Evolutionary conservation across 2,888 invertebrate genomes (phyloP), one percentile per base, ranked within the genome.

Genomic region (Acronicta psi): DNA sequence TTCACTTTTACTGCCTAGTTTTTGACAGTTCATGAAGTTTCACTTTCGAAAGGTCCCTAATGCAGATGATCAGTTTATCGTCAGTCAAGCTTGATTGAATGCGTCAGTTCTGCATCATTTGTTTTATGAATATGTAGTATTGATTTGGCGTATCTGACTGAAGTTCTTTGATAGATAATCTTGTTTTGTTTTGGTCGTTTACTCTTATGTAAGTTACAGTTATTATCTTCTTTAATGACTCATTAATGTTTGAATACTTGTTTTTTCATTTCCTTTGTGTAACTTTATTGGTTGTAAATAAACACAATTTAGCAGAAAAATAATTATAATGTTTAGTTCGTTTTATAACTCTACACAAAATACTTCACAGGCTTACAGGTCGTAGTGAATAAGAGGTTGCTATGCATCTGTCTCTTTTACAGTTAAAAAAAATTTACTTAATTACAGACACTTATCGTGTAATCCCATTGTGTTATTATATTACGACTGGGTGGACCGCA

Each of bases 1-100:
- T 65, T 78, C 75, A 69, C 59, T 80, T 75, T 71, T 69, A 70
- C 68, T 68, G 58, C 59, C 59, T 72, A 68, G 62, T 52, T 60
- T 78, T 65, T 66, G 74, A 63, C 67, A 75, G 67, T 55, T 74
- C 59, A 65, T 61, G 53, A 58, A 25, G 61, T 73, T 74, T 73
- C 75, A 77, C 74, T 70, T 77, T 74, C 67, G 54, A 73, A 62
- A 60, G 59, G 47, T 69, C 57, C 52, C 53, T 65, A 53, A 60
- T 51, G 63, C 71, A 67, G 51, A 61, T 57, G 56, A 54, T 74
- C 49, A 40, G 37, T 31, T 49, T 55, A 54, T 59, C 44, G 54
- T 71, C 59, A 49, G 71, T 61, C 40, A 49, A 47, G 49, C 50
- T 58, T 71, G 65, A 68, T 49, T 58, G 59, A 47, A 49, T 56